Evolutionary conservation across 2,888 invertebrate genomes (phyloP), one percentile per base, ranked within the genome.

Genomic region (Bombyx huttoni): DNA sequence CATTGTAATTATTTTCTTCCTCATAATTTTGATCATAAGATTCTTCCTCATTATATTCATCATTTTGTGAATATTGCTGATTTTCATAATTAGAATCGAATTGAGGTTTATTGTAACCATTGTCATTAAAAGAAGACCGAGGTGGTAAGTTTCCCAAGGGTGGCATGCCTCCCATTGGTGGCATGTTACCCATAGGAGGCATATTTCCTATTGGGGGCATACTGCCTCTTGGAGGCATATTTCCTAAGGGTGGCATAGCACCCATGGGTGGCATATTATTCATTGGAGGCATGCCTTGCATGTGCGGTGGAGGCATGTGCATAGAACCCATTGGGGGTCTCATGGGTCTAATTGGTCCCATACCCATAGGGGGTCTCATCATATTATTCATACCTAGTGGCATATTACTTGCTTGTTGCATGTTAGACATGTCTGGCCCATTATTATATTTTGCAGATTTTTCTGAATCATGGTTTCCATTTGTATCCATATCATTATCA

Each of bases 71-170:
- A 56, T 70, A 85, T 56, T 68, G 67, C 56, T 79, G 78, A 62
- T 78, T 79, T 24, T 81, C 80, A 63, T 68, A 81, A 13, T 68
- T 66, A 48, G 70, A 66, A 60, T 83, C 83, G 59, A 70, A 86
- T 56, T 73, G 75, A 34, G 77, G 73, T 65, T 88, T 86, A 57
- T 79, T 83, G 58, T 68, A 86, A 34, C 83, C 83, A 68, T 87
- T 85, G 55, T 86, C 85, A 34, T 71, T 54, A 56, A 79, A 86
- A 13, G 76, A 73, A 46, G 79, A 75, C 45, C 68, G 65, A 8
- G 69, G 67, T 14, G 70, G 69, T 68, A 73, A 71, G 54, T 63
- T 71, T 9, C 65, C 65, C 61, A 72, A 67, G 24, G 75, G 74
- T 8, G 73, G 75, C 68, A 77, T 73, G 52, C 65, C 68, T 8